Evolutionary conservation across 2,888 invertebrate species (phyloP), one percentile per base, ranked within the genome.

Genomic region (Halictus quadricinctus): DNA sequence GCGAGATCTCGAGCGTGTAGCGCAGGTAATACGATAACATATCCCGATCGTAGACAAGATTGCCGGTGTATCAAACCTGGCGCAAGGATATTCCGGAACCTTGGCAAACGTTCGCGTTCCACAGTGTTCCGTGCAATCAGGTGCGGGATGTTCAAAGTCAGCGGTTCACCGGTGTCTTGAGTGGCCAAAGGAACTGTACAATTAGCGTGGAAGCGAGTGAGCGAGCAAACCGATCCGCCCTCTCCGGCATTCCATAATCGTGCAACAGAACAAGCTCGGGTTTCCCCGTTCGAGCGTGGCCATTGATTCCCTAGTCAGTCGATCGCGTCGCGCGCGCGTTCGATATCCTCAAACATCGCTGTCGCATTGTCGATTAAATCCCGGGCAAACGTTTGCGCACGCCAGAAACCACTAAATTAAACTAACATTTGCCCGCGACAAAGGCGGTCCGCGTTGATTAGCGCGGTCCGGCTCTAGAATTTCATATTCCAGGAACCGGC

Each of bases 271-370:
- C 69, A 60, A 82, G 80, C 66, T 1, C 10, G 58, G 36, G 36
- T 5, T 21, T 21, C 54, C 21, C 10, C 2, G 54, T 54, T 54
- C 54, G 10, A 75, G 48, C 10, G n/a, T 3, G 29, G 18, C n/a
- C 7, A 21, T 41, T 70, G 43, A 8, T 43, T n/a, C 43, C 0
- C n/a, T 36, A 13, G 29, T 15, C 54, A 72, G 72, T 75, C 75
- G 72, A 81, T 76, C 75, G 75, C 72, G 29, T 75, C 58, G 18
- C 60, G 75, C 58, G 18, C 60, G 75, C 54, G 25, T 66, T 43
- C 83, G 76, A 83, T 81, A 81, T 83, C 64, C 74, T 81, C 81
- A 76, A 83, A 76, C 75, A 75, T n/a, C n/a, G n/a, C 46, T 48
- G 74, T 80, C 70, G 50, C 60, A 80, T 75, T 80, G 80, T 75